Evolutionary conservation across 2,113 vertebrate genomes (phyloP).

Genomic region (Parotia lawesii): DNA sequence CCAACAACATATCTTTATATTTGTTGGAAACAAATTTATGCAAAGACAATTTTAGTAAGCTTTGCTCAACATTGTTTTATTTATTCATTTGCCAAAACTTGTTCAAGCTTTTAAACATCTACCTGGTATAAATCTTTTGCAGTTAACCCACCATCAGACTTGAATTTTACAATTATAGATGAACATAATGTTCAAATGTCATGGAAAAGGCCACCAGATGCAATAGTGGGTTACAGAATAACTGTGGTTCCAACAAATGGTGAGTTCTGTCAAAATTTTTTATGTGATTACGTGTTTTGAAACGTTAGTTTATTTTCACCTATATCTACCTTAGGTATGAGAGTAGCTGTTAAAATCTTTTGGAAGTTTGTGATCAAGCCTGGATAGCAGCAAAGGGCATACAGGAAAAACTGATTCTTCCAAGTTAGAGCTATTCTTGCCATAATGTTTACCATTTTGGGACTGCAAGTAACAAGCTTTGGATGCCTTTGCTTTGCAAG

Average conservation of each 20-base stretch:
- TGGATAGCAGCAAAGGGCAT: background rate
- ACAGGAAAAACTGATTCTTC: background rate
- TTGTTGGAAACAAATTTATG: constrained; percentile 91
- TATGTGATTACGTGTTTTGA: background rate
- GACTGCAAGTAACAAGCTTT: background rate
- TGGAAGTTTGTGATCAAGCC: background rate
- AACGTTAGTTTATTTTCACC: background rate
- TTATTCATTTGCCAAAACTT: constrained; percentile 34
- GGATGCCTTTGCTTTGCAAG: background rate
- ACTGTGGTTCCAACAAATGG: constrained; percentile 85
- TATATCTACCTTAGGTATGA: background rate
- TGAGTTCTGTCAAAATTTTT: constrained; percentile 63
- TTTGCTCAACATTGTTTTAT: constrained; percentile 64
- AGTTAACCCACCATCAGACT: constrained; percentile 90
- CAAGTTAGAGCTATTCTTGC: background rate
- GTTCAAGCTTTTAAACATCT: constrained; percentile 42
- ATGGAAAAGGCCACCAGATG: constrained; percentile 82
- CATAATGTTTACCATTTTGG: background rate
- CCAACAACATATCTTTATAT: constrained; percentile 88
- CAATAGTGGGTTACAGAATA: constrained; percentile 89
- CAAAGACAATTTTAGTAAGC: constrained; percentile 79
- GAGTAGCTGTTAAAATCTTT: background rate
- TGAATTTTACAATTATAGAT: constrained; percentile 96
- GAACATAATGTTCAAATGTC: constrained; percentile 92
- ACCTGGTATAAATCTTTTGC: constrained; percentile 69